These are phyloP conservation scores for Spongia lamella DNA, from an alignment of 37 sponge, comb jelly and placozoan genomes.

Conservation along the genomic window DNA sequence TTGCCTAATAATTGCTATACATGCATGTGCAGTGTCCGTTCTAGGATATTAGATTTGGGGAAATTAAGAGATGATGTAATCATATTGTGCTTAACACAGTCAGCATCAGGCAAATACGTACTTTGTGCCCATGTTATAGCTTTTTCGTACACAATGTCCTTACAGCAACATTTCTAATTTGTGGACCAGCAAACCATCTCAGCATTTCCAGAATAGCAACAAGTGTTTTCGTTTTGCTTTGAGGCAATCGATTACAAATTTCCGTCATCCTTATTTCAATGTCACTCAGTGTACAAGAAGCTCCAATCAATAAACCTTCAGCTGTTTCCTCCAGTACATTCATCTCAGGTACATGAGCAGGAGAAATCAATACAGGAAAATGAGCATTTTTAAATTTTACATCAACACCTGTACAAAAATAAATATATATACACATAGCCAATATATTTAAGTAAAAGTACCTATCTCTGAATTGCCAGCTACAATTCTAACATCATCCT, in stretches of 20 bases:
- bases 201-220: conserved; percentile 63
- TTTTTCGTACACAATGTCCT: background rate
- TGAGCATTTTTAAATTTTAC: conserved; percentile 31
- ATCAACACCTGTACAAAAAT: conserved; percentile 36
- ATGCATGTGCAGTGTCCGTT: too few species aligned
- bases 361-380: conserved; percentile 46
- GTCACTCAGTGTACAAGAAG: conserved; percentile 34
- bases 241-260: conserved; percentile 22
- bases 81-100: too few species aligned
- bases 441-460: background rate
- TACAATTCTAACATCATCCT: conserved; percentile 5
- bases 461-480: conserved; percentile 13
- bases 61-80: background rate
- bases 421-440: background rate
- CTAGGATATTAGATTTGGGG: background rate
- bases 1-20: too few species aligned
- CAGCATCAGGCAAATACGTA: too few species aligned
- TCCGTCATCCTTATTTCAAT: conserved; percentile 27
- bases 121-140: too few species aligned
- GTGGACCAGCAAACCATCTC: conserved; percentile 57
- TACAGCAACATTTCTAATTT: conserved; percentile 68
- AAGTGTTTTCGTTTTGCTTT: conserved; percentile 33
- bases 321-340: conserved; percentile 20
- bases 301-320: conserved; percentile 53
- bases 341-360: conserved; percentile 43